Evolutionary conservation across 1,140 invertebrate species (phyloP), one percentile per base, ranked within the genome.

Genomic region (Stegodyphus dumicola): DNA sequence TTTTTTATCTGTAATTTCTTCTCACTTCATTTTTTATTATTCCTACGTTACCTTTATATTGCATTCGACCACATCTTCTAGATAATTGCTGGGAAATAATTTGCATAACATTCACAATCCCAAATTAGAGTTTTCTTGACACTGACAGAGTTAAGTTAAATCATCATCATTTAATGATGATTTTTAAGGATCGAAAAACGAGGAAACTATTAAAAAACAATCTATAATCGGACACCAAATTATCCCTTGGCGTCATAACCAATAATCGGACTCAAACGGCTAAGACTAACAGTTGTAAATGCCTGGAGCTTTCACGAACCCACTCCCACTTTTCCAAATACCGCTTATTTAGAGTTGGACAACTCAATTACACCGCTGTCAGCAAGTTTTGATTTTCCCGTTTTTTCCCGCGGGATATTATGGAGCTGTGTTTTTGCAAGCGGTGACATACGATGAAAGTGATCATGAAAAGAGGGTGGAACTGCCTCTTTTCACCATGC

Each of bases 391-490:
- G 56, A 65, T 77, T n/a, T 10, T 10, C 17, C 15, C 17, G 33
- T 33, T 33, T 33, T 33, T 33, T 33, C 33, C 33, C 33, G 33
- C 33, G 33, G 33, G 33, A 33, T 60, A 60, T 60, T 60, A 11
- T 60, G 9, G 56, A 60, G 9, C 17, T 70, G 13, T 18, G 5
- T 15, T 11, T 70, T 11, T 70, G 17, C 48, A 53, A 18, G 11
- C 67, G 77, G 77, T 79, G 77, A 70, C 77, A 79, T 56, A 70
- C 65, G 77, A 69, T 69, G 77, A 79, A 79, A 79, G 67, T 79
- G 33, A 33, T 54, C 52, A 54, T 79, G 77, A 79, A 66, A 79
- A 79, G 77, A 52, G 77, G 77, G 66, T 79, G 64, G 56, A 10
- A 53, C 48, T 54, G 13, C 3, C 49, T 15, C 51, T 70, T 79